Evolutionary conservation across 2,888 invertebrate genomes (phyloP), one percentile per base, ranked within the genome.

Genomic region (Platerodrilus igneus): DNA sequence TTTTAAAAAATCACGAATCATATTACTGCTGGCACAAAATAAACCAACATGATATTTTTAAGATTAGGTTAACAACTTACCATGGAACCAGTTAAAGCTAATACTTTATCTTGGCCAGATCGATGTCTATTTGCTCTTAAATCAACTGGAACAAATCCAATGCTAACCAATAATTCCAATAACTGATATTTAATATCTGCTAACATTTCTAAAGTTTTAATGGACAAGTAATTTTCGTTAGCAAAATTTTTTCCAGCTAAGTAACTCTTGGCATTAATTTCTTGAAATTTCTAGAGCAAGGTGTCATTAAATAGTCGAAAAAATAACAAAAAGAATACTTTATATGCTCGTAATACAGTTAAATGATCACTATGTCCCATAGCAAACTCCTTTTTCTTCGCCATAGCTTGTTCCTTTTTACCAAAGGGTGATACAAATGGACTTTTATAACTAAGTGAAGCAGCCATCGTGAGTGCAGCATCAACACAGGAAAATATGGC

Each of bases 401-500:
- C 76, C 52, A 84, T 80, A 0, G 86, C 83, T 63, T 82, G 79
- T 1, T 79, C 70, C 60, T 78, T 77, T 54, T 85, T 84, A 10
- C 78, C 82, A 58, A 86, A 83, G 0, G 87, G 86, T 23, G 81
- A 73, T 0, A 83, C 76, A 60, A 89, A 88, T 0, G 87, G 88
- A 32, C 79, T 83, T 60, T 86, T 87, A 58, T 84, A 80, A 53
- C 86, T 86, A 21, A 89, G 68, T 63, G 82, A 85, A 2, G 88
- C 87, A 0, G 88, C 93, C 62, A 96, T 88, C 2, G 93, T 94
- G 2, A 95, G 71, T 0, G 93, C 85, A 0, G 94, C 90, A 69
- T 94, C 91, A 18, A 95, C 76, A 62, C 95, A 95, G 52, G 86
- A 85, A 63, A 96, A 87, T 45, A 95, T 88, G 7, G 94, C 86